These are phyloP conservation scores for Tychaedon coryphoeus DNA, from an alignment of 2,113 vertebrate genomes.

Conservation along the genomic window DNA sequence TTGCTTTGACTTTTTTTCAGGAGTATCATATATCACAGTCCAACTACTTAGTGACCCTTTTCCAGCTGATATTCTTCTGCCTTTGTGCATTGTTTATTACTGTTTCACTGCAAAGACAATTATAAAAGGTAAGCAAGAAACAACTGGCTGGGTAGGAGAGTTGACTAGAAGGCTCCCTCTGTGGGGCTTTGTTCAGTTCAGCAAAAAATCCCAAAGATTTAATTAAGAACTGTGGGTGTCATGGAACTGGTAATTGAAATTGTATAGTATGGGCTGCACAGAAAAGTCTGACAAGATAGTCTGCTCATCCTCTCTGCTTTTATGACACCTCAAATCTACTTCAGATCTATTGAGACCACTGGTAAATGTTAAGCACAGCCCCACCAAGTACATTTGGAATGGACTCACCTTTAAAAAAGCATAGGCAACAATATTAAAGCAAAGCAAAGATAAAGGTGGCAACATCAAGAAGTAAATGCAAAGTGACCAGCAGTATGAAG, in stretches of 20 bases:
- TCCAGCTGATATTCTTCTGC: background rate
- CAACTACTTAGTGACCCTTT: slow-evolving; percentile 41
- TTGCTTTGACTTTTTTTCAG: slow-evolving; percentile 67
- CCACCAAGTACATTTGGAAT: background rate
- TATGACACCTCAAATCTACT: background rate
- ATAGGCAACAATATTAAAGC: background rate
- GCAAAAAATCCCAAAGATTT: background rate
- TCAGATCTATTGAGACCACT: background rate
- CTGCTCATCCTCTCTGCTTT: background rate
- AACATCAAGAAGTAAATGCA: background rate
- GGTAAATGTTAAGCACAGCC: background rate
- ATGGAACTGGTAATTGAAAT: background rate
- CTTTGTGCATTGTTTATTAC: background rate
- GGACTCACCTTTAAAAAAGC: background rate
- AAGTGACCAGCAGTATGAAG: background rate
- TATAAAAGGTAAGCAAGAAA: background rate
- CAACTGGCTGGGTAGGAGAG: background rate
- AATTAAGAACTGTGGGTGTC: background rate
- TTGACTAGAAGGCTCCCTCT: background rate
- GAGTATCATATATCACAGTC: slow-evolving; percentile 69
- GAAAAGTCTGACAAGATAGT: background rate
- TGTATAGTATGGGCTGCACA: background rate
- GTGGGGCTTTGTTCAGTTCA: background rate
- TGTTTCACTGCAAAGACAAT: background rate
- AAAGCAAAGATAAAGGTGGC: background rate